Base-by-base conservation (phyloP, 2,797 vertebrate genomes). In the Galaxias olidus region DNA sequence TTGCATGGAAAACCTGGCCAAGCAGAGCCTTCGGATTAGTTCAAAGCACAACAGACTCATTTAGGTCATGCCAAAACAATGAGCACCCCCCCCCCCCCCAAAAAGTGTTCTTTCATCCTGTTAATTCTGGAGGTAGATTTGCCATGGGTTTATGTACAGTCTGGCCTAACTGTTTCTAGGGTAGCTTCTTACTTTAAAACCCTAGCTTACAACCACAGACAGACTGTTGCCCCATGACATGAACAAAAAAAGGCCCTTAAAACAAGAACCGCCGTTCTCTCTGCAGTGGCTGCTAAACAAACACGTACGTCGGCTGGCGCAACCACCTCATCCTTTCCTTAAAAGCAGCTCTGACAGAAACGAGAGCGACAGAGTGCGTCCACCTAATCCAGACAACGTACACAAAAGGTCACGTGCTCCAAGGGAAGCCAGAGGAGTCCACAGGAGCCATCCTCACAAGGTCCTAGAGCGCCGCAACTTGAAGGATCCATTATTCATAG, bases 401-500 rank as follows among this genome's bases (percentile, higher is more conserved):
- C 59, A 49, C 52, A 47, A 7, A 11, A 30, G 30, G 9, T 44
- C 57, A 18, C 20, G 44, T 59, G 43, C 55, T 30, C 30, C 30
- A 30, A 30, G 3, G 6, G 30, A 30, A 59, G 62, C 19, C 4
- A 15, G 48, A 50, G 20, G 48, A 41, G 12, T 40, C 10, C n/a
- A 1, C 19, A 0, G 13, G 18, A 6, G 8, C 40, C 48, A 10
- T 10, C 30, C 61, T 41, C 55, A 54, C 54, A 2, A 43, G 54
- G 14, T 13, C 42, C 43, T 69, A 69, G n/a, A 14, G 8, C 57
- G 66, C 18, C 70, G 17, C 74, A 69, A 82, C 63, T 44, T 57
- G 55, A 66, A 50, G n/a, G 59, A 62, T 76, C 40, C 30, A 81
- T 79, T 80, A 84, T 82, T 80, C 71, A 82, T 67, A 6, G 6